Evolutionary conservation across 2,888 invertebrate species (phyloP).

Genomic region (Tiliacea citrago): DNA sequence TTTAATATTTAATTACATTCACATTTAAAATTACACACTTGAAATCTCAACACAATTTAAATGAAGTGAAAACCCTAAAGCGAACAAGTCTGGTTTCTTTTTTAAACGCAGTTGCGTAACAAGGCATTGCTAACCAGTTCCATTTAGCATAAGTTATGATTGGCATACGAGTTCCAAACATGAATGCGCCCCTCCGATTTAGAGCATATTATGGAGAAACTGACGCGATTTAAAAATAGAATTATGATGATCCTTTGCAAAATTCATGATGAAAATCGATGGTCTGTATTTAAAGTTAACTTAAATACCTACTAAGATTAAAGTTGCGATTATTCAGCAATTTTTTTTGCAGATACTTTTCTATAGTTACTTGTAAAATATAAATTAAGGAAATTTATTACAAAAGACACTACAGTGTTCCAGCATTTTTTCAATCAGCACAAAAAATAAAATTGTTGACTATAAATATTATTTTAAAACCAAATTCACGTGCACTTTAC

Average conservation of each 20-base stretch:
- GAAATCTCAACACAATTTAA: slow-evolving; percentile 54
- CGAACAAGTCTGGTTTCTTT: slow-evolving; percentile 63
- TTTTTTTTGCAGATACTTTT: not conserved
- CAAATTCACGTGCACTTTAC: slow-evolving; percentile 4
- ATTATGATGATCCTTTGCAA: slow-evolving; percentile 16
- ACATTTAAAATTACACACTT: slow-evolving; percentile 48
- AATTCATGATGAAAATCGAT: slow-evolving; percentile 1
- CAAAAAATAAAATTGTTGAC: not conserved
- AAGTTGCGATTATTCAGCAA: not conserved
- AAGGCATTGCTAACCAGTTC: slow-evolving; percentile 64
- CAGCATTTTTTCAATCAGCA: not conserved
- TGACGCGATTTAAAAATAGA: slow-evolving; percentile 33
- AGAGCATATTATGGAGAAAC: slow-evolving; percentile 62
- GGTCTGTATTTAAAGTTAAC: not conserved
- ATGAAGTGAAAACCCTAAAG: slow-evolving; percentile 66
- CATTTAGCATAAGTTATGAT: slow-evolving; percentile 65
- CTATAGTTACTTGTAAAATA: not conserved
- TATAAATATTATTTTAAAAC: not conserved
- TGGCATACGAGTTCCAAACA: slow-evolving; percentile 61
- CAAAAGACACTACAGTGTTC: not conserved
- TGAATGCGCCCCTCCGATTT: slow-evolving; percentile 57
- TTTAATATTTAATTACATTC: slow-evolving; percentile 45
- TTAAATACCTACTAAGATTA: not conserved
- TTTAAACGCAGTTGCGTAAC: slow-evolving; percentile 64
- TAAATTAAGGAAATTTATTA: not conserved